Evolutionary conservation across 2,113 vertebrate species (phyloP).

Genomic region (Tragelaphus scriptus): DNA sequence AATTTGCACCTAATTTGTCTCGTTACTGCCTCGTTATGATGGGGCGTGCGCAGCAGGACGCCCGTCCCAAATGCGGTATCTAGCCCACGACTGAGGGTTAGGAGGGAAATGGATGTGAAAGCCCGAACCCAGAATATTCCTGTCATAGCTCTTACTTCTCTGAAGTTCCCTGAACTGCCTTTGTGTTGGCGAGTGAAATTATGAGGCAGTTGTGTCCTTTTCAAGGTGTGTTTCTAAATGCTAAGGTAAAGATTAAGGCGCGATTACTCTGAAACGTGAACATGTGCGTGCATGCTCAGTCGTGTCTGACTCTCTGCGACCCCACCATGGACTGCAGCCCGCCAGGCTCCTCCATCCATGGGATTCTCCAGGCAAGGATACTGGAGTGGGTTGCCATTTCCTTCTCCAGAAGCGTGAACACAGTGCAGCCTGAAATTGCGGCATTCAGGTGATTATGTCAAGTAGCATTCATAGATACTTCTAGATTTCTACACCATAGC

Average conservation of each 20-base stretch:
- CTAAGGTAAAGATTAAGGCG: neutral
- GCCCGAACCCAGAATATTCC: neutral
- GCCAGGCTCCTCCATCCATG: neutral
- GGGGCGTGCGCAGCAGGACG: neutral
- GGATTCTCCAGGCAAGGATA: neutral
- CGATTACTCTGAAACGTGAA: neutral
- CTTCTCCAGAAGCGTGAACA: neutral
- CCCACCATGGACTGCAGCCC: neutral
- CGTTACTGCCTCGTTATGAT: conserved; percentile 24
- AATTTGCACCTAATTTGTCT: conserved; percentile 46
- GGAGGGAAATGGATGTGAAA: neutral
- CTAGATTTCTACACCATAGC: neutral
- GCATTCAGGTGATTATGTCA: neutral
- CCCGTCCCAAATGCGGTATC: neutral
- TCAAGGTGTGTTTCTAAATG: neutral
- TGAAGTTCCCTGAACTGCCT: neutral
- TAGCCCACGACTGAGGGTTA: neutral
- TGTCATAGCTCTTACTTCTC: neutral
- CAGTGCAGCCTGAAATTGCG: neutral
- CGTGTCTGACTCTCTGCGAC: neutral
- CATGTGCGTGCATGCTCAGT: neutral
- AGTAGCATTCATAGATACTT: neutral
- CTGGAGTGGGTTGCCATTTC: neutral
- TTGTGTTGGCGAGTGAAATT: neutral
- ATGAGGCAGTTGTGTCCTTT: neutral